Conservation (phyloP, 2,797 vertebrate genomes). For the Falco naumanni region DNA sequence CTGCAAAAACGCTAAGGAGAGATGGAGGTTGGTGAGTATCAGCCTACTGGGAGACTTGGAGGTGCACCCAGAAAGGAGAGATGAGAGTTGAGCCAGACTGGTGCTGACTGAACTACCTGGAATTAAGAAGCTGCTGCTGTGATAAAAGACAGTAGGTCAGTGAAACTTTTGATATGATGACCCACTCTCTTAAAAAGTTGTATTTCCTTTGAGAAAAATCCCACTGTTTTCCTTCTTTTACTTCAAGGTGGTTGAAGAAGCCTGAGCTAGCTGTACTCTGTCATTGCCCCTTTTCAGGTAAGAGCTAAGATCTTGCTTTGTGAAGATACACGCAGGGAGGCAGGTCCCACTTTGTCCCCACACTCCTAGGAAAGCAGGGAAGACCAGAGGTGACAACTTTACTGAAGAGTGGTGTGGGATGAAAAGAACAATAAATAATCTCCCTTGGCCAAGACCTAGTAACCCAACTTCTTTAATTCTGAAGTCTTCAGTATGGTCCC, state of each 20-base stretch:
- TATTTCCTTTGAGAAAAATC: background rate
- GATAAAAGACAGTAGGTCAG: background rate
- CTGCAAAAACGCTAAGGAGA: conserved; percentile 6
- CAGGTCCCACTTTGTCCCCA: background rate
- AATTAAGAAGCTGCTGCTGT: rapidly evolving
- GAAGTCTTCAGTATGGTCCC: background rate
- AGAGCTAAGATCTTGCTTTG: background rate
- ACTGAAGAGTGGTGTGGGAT: background rate
- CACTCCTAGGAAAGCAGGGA: background rate
- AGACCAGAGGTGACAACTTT: background rate
- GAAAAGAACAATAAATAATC: background rate
- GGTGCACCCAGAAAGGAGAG: background rate
- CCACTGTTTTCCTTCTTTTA: background rate
- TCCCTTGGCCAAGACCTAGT: background rate
- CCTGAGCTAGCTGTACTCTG: background rate
- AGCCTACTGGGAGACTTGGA: background rate
- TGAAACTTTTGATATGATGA: background rate
- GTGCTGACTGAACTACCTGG: background rate
- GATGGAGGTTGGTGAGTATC: background rate
- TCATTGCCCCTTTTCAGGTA: background rate
- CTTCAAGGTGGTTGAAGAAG: background rate
- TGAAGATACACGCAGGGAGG: background rate
- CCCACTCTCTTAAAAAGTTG: background rate
- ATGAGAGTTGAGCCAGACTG: background rate
- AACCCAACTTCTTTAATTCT: background rate